Evolutionary conservation across 2,797 vertebrate genomes (phyloP).

Genomic region (Corythornis leucogaster): DNA sequence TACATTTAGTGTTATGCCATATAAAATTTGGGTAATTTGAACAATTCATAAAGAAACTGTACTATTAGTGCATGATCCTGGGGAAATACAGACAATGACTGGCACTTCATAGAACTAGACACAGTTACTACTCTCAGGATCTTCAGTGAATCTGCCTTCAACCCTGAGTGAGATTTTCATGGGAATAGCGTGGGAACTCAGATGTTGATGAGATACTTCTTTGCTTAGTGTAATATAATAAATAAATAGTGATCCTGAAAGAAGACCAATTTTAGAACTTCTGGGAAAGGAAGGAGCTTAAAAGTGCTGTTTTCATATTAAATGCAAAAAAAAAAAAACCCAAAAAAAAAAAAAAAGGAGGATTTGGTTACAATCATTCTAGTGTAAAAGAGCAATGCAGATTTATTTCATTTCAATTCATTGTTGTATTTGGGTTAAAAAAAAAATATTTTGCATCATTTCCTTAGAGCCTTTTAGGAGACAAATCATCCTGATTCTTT

Average conservation of each 20-base stretch:
- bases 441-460: neutral
- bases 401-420: neutral
- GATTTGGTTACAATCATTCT: neutral
- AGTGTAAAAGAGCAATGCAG: neutral
- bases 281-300: neutral
- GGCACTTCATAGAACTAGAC: neutral
- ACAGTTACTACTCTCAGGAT: neutral
- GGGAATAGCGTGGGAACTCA: slow-evolving; percentile 44
- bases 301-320: neutral
- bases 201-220: neutral
- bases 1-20: neutral
- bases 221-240: neutral
- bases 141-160: slow-evolving; percentile 10
- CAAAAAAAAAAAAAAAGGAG: neutral
- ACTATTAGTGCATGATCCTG: neutral
- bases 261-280: neutral
- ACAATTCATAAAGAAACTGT: neutral
- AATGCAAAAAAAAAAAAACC: neutral
- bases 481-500: neutral
- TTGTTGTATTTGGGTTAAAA: neutral
- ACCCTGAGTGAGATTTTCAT: slow-evolving; percentile 13
- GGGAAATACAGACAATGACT: neutral
- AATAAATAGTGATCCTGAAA: neutral
- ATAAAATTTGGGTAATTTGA: slow-evolving; percentile 22
- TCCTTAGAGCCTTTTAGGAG: neutral